Conservation (phyloP, 2,797 vertebrate species). For the Pseudomugil gertrudae region DNA sequence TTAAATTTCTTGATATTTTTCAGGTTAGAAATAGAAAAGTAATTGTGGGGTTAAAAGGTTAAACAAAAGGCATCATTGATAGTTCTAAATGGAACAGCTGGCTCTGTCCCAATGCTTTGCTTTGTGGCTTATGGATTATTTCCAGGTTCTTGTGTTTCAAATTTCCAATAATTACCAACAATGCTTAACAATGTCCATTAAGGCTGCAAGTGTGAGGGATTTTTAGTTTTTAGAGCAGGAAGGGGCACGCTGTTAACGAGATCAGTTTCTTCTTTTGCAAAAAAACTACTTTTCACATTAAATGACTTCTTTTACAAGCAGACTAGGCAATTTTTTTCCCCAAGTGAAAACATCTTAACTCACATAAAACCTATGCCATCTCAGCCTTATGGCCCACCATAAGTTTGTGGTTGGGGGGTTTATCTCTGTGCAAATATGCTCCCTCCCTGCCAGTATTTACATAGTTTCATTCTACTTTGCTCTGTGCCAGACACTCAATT, state of each 20-base stretch:
- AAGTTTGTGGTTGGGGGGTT: no score
- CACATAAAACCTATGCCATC: not conserved
- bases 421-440: not conserved
- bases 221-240: slow-evolving; percentile 31
- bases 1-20: not conserved
- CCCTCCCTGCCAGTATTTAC: not conserved
- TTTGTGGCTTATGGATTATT: slow-evolving; percentile 39
- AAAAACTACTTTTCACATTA: not conserved
- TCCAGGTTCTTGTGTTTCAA: slow-evolving; percentile 42
- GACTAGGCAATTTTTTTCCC: not conserved
- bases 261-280: slow-evolving; percentile 15
- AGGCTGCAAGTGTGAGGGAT: slow-evolving; percentile 16
- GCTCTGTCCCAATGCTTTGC: slow-evolving; percentile 46
- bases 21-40: not conserved
- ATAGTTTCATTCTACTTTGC: not conserved
- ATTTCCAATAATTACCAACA: slow-evolving; percentile 50
- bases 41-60: slow-evolving; percentile 15
- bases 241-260: slow-evolving; percentile 32
- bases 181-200: slow-evolving; percentile 25
- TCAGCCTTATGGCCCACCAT: not conserved
- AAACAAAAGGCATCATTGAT: slow-evolving; percentile 41
- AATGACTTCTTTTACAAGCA: not conserved
- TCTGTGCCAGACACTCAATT: not conserved
- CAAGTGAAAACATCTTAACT: not conserved
- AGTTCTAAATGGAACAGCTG: slow-evolving; percentile 54